Conservation (phyloP, 2,888 invertebrate species). For the Apamea crenata region DNA sequence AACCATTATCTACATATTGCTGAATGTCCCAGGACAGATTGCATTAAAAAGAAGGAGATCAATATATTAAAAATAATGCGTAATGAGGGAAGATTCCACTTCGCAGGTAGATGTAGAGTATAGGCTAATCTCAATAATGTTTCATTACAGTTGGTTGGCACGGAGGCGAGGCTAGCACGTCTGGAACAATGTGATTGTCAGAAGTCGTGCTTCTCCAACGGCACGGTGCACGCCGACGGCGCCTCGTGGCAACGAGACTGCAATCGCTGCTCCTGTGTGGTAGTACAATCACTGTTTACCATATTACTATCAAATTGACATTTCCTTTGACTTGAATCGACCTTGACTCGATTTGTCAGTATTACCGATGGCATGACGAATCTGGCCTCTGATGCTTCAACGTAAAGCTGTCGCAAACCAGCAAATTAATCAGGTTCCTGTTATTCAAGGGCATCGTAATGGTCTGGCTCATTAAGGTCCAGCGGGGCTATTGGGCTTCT, state of each 20-base stretch:
- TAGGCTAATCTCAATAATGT: neutral
- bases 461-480: neutral
- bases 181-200: slow-evolving; percentile 97
- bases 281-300: slow-evolving; percentile 73
- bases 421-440: neutral
- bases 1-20: neutral
- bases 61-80: neutral
- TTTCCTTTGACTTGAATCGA: neutral
- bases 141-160: slow-evolving; percentile 92
- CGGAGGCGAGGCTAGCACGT: slow-evolving; percentile 94
- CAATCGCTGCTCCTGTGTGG: slow-evolving; percentile 96
- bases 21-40: neutral
- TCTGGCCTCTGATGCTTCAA: neutral
- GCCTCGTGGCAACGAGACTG: slow-evolving; percentile 96
- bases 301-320: neutral
- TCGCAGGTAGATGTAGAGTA: too few relatives aligned
- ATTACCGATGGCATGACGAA: neutral
- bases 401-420: neutral
- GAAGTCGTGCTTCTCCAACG: slow-evolving; percentile 96
- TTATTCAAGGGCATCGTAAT: neutral
- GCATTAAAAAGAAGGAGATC: neutral
- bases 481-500: too few relatives aligned
- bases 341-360: neutral
- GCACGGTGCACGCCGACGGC: slow-evolving; percentile 95
- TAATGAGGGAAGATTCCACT: neutral